Conservation (phyloP, 2,888 invertebrate genomes). For the Poecilobothrus nobilitatus region DNA sequence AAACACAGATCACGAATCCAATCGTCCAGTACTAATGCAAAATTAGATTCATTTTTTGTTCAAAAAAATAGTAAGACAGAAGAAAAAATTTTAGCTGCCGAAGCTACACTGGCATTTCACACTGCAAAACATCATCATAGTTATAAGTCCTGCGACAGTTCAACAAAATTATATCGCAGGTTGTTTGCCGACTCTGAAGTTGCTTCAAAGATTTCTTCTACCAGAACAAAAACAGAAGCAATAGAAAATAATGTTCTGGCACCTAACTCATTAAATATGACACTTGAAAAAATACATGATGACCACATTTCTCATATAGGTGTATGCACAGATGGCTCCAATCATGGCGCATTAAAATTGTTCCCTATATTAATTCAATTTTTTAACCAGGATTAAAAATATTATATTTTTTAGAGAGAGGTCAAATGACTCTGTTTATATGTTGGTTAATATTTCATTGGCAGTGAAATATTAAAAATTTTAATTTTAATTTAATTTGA, state of each 20-base stretch:
- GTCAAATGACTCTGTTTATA: too few species aligned
- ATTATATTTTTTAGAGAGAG: too few species aligned
- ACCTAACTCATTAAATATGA: conserved; percentile 14
- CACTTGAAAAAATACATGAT: conserved; percentile 4
- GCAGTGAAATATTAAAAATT: too few species aligned
- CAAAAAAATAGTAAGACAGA: background rate
- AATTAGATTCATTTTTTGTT: background rate
- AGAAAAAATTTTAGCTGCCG: conserved; percentile 5
- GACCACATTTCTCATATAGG: background rate
- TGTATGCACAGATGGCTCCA: background rate
- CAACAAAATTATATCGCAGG: conserved; percentile 3
- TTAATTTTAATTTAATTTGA: too few species aligned
- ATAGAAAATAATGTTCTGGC: conserved; percentile 19
- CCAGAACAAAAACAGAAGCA: conserved; percentile 17
- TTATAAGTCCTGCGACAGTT: background rate
- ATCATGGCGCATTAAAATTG: background rate
- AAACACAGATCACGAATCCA: background rate
- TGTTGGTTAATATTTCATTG: too few species aligned
- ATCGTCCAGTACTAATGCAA: background rate
- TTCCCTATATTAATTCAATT: background rate
- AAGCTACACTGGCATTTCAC: conserved; percentile 13
- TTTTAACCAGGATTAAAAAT: conserved; percentile 5
- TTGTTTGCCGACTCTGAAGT: conserved; percentile 9
- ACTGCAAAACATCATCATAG: conserved; percentile 10
- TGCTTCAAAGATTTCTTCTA: conserved; percentile 11